Evolutionary conservation across 2,888 invertebrate species (phyloP).

Genomic region (Carterocephalus palaemon): DNA sequence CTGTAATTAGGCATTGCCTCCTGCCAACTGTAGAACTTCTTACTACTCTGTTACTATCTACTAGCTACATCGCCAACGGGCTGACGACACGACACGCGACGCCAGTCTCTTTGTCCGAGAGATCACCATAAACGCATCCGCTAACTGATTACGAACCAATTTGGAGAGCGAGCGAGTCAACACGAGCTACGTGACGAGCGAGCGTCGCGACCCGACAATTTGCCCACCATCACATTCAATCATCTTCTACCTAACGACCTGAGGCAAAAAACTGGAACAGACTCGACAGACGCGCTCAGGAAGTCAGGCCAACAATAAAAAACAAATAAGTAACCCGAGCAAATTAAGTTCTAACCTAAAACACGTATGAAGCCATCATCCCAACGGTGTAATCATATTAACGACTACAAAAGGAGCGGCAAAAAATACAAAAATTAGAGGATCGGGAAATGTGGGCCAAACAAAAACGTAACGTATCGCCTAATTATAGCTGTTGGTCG

Average conservation of each 20-base stretch:
- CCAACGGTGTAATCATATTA: constrained; percentile 79
- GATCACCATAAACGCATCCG: constrained; percentile 39
- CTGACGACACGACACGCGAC: too few species aligned
- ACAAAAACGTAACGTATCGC: constrained; percentile 78
- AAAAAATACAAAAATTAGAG: constrained; percentile 78
- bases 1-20: too few species aligned
- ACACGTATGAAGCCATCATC: constrained; percentile 79
- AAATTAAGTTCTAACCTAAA: constrained; percentile 80
- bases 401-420: constrained; percentile 78
- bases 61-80: too few species aligned
- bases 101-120: constrained; percentile 25
- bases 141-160: constrained; percentile 55
- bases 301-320: constrained; percentile 74
- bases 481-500: constrained; percentile 76
- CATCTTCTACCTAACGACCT: constrained; percentile 70
- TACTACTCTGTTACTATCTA: too few species aligned
- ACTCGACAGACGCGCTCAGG: constrained; percentile 72
- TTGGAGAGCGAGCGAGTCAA: constrained; percentile 50
- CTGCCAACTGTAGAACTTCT: too few species aligned
- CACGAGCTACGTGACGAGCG: constrained; percentile 55
- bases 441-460: constrained; percentile 79
- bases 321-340: constrained; percentile 74
- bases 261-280: constrained; percentile 57
- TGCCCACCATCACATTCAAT: constrained; percentile 75
- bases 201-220: constrained; percentile 51